Evolutionary conservation across 2,888 invertebrate genomes (phyloP).

Genomic region (Spodoptera littoralis): DNA sequence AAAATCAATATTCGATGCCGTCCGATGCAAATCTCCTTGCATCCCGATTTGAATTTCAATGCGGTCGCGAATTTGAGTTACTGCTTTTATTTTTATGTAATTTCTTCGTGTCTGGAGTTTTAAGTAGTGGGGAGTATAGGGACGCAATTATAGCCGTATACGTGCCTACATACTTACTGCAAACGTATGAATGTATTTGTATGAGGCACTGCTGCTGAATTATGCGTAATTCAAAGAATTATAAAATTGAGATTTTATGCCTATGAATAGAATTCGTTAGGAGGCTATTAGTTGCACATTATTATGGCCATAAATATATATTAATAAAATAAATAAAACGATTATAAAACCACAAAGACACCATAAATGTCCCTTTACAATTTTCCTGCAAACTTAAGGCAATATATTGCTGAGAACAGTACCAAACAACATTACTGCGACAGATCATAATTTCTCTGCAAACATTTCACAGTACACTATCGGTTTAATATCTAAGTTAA

Average conservation of each 20-base stretch:
- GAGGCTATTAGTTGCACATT: too few relatives aligned
- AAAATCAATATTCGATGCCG: conserved; percentile 86
- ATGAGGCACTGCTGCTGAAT: neutral
- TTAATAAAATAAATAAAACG: conserved; percentile 3
- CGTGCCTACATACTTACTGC: neutral
- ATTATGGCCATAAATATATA: too few relatives aligned
- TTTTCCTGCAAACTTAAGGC: conserved; percentile 11
- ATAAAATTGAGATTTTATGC: neutral
- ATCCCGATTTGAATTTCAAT: conserved; percentile 87
- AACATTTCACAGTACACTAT: conserved; percentile 58
- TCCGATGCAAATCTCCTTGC: conserved; percentile 86
- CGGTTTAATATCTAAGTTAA: conserved; percentile 58
- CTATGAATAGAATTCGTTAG: neutral
- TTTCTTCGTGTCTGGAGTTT: conserved; percentile 59
- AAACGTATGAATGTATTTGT: neutral
- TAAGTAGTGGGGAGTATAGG: conserved; percentile 36
- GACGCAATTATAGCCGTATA: conserved; percentile 6
- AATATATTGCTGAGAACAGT: conserved; percentile 29
- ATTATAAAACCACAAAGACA: conserved; percentile 29
- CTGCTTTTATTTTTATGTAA: conserved; percentile 73
- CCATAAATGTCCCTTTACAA: conserved; percentile 20
- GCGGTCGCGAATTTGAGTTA: conserved; percentile 76
- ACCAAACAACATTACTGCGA: conserved; percentile 25
- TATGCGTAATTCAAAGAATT: neutral
- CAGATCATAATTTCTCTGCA: conserved; percentile 50